These are phyloP conservation scores for human DNA, from an alignment of 2,113 vertebrate genomes.

Conservation along the genomic window DNA sequence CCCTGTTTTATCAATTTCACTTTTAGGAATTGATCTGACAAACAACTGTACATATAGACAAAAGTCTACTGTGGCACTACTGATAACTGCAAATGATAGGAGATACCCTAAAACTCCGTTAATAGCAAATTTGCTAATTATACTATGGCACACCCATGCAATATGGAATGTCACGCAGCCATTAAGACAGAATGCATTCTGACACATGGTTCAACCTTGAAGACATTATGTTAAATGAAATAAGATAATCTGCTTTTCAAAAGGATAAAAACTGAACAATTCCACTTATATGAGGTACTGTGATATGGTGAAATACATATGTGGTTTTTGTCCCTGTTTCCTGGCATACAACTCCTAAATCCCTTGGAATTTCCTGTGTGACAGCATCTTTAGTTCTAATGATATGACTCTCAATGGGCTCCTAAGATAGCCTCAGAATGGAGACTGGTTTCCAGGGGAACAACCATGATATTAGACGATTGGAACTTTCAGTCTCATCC, in stretches of 20 bases:
- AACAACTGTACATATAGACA: not conserved
- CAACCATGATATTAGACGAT: not conserved
- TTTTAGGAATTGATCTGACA: conserved; percentile 4
- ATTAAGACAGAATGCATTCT: conserved; percentile 19
- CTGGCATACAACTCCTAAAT: not conserved
- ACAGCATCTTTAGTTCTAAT: not conserved
- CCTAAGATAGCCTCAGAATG: not conserved
- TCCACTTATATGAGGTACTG: not conserved
- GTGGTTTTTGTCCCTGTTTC: not conserved
- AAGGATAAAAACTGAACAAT: not conserved
- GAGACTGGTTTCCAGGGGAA: not conserved
- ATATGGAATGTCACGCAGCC: not conserved
- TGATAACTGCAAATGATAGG: conserved; percentile 3
- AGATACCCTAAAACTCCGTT: not conserved
- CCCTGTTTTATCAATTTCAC: not conserved
- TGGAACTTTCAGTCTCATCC: not conserved
- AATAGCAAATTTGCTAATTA: not conserved
- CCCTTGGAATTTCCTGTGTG: not conserved
- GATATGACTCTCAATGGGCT: not conserved
- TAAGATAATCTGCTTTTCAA: not conserved
- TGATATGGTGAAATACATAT: not conserved
- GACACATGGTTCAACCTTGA: not conserved
- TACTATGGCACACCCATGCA: not conserved
- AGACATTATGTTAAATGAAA: not conserved
- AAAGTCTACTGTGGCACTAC: not conserved